phyloP scores from a whole-genome alignment of 2,888 invertebrate genomes.

The Lumbricus terrestris region DNA sequence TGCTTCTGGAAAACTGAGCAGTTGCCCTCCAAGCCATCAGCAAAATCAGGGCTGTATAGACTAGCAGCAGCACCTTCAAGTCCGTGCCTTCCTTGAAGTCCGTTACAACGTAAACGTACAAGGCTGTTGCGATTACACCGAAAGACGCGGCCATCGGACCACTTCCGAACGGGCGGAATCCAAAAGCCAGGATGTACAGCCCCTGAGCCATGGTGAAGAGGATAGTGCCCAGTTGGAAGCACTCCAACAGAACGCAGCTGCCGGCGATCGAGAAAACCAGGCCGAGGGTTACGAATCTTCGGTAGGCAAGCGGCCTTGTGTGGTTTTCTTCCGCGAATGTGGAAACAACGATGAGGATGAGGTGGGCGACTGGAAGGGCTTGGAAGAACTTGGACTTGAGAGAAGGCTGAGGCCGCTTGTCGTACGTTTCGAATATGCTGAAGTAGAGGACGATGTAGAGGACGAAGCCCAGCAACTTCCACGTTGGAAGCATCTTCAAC shows the following conservation, averaged over 20 bases:
- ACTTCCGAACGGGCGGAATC: slow-evolving; percentile 21
- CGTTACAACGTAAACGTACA: neutral
- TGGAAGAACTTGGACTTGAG: slow-evolving; percentile 17
- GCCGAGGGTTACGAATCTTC: neutral
- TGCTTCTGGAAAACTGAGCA: neutral
- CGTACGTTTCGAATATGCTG: neutral
- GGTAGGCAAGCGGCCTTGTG: neutral
- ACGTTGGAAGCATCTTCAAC: slow-evolving; percentile 20
- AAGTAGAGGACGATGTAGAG: slow-evolving; percentile 26
- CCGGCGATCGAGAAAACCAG: slow-evolving; percentile 18
- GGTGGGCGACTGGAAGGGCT: slow-evolving; percentile 13
- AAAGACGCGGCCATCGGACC: slow-evolving; percentile 20
- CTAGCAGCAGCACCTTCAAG: neutral
- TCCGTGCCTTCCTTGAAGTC: neutral
- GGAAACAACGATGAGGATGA: slow-evolving; percentile 19
- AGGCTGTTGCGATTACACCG: neutral
- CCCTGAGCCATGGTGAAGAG: slow-evolving; percentile 22
- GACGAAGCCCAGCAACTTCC: slow-evolving; percentile 24
- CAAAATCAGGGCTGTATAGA: slow-evolving; percentile 19
- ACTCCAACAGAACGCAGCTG: slow-evolving; percentile 4
- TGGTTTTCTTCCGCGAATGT: neutral
- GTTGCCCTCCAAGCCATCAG: slow-evolving; percentile 20
- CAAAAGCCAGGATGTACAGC: slow-evolving; percentile 20
- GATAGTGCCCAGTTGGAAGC: neutral
- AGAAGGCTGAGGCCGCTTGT: neutral